phyloP scores from a whole-genome alignment of 2,888 invertebrate species.

The Orthonevra nobilis region DNA sequence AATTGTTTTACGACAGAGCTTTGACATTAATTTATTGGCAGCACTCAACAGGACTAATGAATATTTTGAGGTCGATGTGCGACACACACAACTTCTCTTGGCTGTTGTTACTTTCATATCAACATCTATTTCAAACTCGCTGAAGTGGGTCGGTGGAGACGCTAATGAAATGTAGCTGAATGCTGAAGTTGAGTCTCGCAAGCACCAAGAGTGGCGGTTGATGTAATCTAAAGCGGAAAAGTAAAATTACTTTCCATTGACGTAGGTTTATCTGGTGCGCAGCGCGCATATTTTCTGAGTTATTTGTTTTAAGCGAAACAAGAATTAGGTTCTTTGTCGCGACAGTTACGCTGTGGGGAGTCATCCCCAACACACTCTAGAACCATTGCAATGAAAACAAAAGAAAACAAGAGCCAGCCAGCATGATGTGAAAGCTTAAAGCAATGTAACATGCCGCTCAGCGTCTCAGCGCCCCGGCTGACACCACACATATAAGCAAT shows the following conservation, averaged over 20 bases:
- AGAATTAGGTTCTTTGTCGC: conserved; percentile 37
- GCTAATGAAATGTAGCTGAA: conserved; percentile 58
- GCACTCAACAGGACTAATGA: conserved; percentile 62
- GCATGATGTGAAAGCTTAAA: neutral
- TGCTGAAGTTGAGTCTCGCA: conserved; percentile 39
- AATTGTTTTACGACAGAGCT: conserved; percentile 69
- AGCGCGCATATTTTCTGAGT: conserved; percentile 2
- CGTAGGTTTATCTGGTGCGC: conserved; percentile 5
- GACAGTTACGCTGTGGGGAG: conserved; percentile 30
- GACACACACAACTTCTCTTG: too few species aligned
- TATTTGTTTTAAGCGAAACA: conserved; percentile 15
- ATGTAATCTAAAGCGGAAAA: neutral
- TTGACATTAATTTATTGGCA: conserved; percentile 70
- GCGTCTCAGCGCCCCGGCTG: neutral
- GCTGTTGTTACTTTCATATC: conserved; percentile 44
- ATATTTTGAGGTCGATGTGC: conserved; percentile 69
- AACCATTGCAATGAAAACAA: neutral
- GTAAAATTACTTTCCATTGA: conserved; percentile 17
- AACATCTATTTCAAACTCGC: too few species aligned
- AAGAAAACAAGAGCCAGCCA: conserved; percentile 13
- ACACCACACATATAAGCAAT: conserved; percentile 8
- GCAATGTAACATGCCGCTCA: conserved; percentile 11
- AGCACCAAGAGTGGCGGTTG: too few species aligned
- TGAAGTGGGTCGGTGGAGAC: neutral
- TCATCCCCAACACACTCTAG: too few species aligned